Evolutionary conservation across 2,888 invertebrate genomes (phyloP), one percentile per base, ranked within the genome.

Genomic region (Meliscaeva auricollis): DNA sequence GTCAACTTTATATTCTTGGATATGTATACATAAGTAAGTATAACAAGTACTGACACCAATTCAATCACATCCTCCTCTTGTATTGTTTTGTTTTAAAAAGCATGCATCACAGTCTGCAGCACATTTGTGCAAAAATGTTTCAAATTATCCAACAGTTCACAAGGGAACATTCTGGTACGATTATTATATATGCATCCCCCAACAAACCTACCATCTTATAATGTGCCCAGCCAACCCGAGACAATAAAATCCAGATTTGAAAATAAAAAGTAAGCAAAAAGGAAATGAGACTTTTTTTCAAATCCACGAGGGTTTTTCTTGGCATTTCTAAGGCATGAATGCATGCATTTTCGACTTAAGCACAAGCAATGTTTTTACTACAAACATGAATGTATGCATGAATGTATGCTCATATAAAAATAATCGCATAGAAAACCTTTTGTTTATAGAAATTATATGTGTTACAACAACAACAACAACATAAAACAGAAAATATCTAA

Each of bases 281-380:
- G 60, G 30, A 77, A 60, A 46, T 35, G 48, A 69, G 52, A 48
- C 20, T 50, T 69, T 69, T 26, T 26, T 26, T 26, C 52, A 68
- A 70, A 66, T 72, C 76, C 26, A 50, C 50, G 35, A 64, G 77
- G 54, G 46, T 60, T 68, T 38, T 38, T 80, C 73, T 44, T 76
- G 66, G 66, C 76, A 76, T 72, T 76, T 82, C 73, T 77, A 77
- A 77, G 82, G 77, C 77, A 82, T 77, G 77, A 77, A 82, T 77
- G 82, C 62, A 77, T 82, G 60, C 58, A 73, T 73, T 79, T 68
- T 35, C 73, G 58, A 58, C 64, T 64, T 62, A 56, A 70, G 62
- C 17, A 46, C 20, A 46, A 44, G 44, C 26, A 79, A 68, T 73
- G 50, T 44, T 32, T 20, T 38, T 38, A 2, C 13, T n/a, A 48